These are phyloP conservation scores for Halcyon smyrnensis DNA, from an alignment of 2,797 vertebrate genomes.

Conservation along the genomic window DNA sequence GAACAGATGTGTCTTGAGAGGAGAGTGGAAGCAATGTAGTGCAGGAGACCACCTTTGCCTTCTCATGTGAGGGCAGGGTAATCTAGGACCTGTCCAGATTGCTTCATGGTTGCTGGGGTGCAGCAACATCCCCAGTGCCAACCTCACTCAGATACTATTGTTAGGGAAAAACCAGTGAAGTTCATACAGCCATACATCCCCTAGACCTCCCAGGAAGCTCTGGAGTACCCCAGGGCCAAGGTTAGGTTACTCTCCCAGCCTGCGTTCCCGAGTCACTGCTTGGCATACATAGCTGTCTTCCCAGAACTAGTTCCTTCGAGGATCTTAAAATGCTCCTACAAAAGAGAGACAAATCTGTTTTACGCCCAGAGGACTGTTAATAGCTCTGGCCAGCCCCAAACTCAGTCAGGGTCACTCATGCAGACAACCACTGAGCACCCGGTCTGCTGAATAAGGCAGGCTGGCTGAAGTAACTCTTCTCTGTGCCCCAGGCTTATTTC, in stretches of 20 bases:
- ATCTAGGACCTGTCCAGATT: not conserved
- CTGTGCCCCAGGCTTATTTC: accelerated
- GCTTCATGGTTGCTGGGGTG: accelerated
- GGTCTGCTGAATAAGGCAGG: not conserved
- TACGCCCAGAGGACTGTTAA: not conserved
- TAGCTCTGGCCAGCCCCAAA: not conserved
- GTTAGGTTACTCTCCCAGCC: not conserved
- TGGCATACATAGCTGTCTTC: not conserved
- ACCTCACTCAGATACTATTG: not conserved
- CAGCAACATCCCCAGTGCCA: not conserved
- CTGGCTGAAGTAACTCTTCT: not conserved
- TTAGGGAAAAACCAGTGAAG: not conserved
- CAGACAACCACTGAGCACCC: not conserved
- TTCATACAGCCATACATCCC: not conserved
- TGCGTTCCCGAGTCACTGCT: not conserved
- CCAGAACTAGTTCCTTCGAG: not conserved
- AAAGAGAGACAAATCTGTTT: not conserved
- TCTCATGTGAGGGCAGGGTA: not conserved
- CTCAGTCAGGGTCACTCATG: not conserved
- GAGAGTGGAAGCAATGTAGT: not conserved
- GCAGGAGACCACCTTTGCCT: not conserved
- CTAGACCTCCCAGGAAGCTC: not conserved
- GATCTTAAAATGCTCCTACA: not conserved
- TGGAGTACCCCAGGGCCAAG: not conserved
- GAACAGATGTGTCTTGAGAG: not conserved